Percentiles rank a stretch among this genome's conserved stretches.
These are phyloP conservation scores for Eristalinus aeneus DNA, from an alignment of 2,888 invertebrate genomes.

Conservation along the genomic window DNA sequence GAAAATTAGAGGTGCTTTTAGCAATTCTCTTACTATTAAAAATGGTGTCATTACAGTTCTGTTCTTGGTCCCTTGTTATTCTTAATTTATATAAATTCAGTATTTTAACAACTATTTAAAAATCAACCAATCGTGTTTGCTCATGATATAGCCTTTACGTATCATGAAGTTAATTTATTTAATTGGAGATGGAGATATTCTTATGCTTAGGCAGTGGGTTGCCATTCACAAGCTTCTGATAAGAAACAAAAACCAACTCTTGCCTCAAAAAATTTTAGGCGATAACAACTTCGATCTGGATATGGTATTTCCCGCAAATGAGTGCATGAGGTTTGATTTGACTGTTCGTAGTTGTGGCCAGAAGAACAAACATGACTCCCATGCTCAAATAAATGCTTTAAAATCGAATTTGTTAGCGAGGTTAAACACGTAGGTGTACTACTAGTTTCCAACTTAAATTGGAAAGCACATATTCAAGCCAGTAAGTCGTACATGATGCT, in stretches of 20 bases:
- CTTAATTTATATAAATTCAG: not conserved
- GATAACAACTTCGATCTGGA: too few species aligned
- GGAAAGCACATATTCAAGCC: slow-evolving; percentile 12
- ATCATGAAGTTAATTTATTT: not conserved
- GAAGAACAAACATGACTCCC: too few species aligned
- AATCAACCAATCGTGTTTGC: too few species aligned
- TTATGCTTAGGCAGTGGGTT: not conserved
- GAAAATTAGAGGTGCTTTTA: not conserved
- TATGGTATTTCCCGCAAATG: too few species aligned
- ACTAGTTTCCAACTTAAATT: not conserved
- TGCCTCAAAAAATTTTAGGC: not conserved
- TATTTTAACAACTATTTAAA: too few species aligned
- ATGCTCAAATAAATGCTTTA: too few species aligned
- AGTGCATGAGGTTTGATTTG: too few species aligned
- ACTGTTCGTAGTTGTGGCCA: too few species aligned
- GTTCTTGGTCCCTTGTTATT: not conserved
- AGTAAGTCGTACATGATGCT: not conserved
- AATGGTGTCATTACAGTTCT: not conserved
- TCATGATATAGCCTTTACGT: not conserved
- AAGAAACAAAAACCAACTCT: not conserved
- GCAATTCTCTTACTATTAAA: not conserved
- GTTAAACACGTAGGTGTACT: slow-evolving; percentile 2
- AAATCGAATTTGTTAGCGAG: not conserved
- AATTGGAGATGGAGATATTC: not conserved
- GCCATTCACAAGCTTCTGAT: not conserved